Conservation (phyloP, 1,140 invertebrate genomes). For the Neotoxoptera formosana region DNA sequence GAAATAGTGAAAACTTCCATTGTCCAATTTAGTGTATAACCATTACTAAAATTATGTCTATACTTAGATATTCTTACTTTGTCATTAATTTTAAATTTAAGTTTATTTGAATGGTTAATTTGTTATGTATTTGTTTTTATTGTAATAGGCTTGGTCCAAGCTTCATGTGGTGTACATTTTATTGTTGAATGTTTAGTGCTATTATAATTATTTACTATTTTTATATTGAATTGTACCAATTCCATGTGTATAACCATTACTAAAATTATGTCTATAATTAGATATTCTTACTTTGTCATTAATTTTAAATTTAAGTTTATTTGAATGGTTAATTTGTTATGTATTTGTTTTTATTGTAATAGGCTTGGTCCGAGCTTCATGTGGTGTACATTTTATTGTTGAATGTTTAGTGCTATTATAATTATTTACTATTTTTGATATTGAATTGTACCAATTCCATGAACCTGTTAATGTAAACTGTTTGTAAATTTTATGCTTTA, state of each 20-base stretch:
- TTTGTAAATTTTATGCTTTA: constrained; percentile 61
- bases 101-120: too few species aligned
- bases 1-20: too few species aligned
- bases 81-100: too few species aligned
- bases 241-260: neutral
- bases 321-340: neutral
- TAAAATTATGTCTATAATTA: too few species aligned
- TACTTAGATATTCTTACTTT: too few species aligned
- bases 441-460: neutral
- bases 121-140: too few species aligned
- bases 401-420: neutral
- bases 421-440: neutral
- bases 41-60: too few species aligned
- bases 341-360: neutral
- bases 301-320: neutral
- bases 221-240: too few species aligned
- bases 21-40: too few species aligned
- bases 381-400: neutral
- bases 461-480: neutral
- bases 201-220: neutral
- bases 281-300: neutral
- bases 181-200: too few species aligned
- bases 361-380: neutral
- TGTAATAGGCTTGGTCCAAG: too few species aligned
- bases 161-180: too few species aligned